Evolutionary conservation across 2,888 invertebrate genomes (phyloP), one percentile per base, ranked within the genome.

Genomic region (Acrobasis repandana): DNA sequence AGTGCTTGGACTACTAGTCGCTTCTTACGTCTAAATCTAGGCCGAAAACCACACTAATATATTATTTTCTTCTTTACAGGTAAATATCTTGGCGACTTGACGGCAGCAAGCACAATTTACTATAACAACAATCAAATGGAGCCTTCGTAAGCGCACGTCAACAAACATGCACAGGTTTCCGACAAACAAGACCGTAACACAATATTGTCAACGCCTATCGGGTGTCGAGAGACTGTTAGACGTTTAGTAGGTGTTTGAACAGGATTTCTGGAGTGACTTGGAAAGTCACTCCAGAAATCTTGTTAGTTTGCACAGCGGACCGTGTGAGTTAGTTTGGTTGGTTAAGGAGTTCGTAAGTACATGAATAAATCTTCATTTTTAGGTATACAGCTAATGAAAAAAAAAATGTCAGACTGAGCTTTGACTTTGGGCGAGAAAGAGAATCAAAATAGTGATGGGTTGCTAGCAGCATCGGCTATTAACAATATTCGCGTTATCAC

Each of bases 21-120:
- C n/a, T n/a, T n/a, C n/a, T n/a, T n/a, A n/a, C n/a, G n/a, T n/a
- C 4, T 20, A 3, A 20, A 2, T 20, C 20, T 20, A 20, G 20
- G 20, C 20, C 20, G 20, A 38, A 38, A 38, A 43, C n/a, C n/a
- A 43, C 11, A 43, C 43, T 43, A 14, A 43, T 43, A 43, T 43
- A 14, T 6, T 14, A 9, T 49, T 49, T 49, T 14, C 20, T 49
- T 49, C 49, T 49, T 49, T 49, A 5, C 49, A 49, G 49, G 49
- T 49, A 49, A 49, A 49, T 49, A 49, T 49, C 20, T 20, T 10
- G 18, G 2, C 6, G 16, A 18, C 14, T 49, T 10, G 2, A 2
- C 18, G 3, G 11, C 18, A 10, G 18, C 49, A 18, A 20, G 5
- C 18, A 49, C 20, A 11, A 49, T 49, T 20, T 14, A 20, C 49